Evolutionary conservation across 2,113 vertebrate species (phyloP).

Genomic region (Mohoua ochrocephala): DNA sequence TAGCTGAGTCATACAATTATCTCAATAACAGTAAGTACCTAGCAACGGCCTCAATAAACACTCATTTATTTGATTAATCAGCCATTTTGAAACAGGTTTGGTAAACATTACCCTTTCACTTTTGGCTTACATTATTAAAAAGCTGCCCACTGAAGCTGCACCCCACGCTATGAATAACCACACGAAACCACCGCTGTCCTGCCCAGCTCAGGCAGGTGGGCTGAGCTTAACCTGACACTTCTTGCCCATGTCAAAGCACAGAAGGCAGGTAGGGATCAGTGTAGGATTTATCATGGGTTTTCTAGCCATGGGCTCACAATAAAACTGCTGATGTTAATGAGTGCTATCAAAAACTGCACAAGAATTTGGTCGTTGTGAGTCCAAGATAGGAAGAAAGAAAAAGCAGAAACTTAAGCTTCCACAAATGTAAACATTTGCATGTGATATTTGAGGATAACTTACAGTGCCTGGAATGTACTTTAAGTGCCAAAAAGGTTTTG

Average conservation of each 20-base stretch:
- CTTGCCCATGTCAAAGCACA: not conserved
- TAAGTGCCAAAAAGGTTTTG: not conserved
- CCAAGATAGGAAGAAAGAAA: not conserved
- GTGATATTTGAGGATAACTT: not conserved
- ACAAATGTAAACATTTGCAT: not conserved
- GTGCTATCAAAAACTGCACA: not conserved
- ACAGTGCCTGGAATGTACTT: not conserved
- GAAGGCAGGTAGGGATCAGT: not conserved
- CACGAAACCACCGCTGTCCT: not conserved
- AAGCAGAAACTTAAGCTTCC: not conserved
- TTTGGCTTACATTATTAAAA: conserved; percentile 6
- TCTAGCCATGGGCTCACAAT: not conserved
- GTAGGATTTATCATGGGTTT: not conserved
- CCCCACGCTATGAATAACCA: not conserved
- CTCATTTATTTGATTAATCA: conserved; percentile 56
- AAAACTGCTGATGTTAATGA: not conserved
- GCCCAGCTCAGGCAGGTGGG: not conserved
- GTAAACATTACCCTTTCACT: conserved; percentile 33
- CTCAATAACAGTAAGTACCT: conserved; percentile 40
- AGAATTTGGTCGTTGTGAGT: not conserved
- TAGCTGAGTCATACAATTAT: conserved; percentile 58
- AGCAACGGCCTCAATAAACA: conserved; percentile 59
- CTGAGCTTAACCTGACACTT: not conserved
- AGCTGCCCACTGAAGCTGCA: conserved; percentile 9
- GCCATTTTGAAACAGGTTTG: conserved; percentile 36